Base-by-base conservation (phyloP, 1,140 invertebrate genomes). In the Fopius arisanus region DNA sequence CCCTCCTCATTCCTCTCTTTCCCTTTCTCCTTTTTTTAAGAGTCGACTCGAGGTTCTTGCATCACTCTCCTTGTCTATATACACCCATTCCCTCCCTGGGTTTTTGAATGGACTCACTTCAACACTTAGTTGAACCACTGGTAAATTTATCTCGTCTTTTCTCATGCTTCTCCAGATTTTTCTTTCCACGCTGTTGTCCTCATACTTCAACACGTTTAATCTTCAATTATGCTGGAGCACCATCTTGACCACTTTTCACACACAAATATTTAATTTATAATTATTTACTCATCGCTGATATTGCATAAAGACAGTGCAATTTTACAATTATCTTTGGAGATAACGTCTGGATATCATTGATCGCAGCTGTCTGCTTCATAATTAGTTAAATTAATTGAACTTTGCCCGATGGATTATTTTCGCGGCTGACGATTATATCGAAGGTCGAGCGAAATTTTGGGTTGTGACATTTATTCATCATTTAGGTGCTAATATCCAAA, bases 51-150 rank as follows among this genome's bases (percentile, higher is more conserved):
- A 59, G 54, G 19, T 59, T 59, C 19, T 28, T 59, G 54, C 54
- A 59, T 59, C 54, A 59, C 10, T 59, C 14, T 59, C 54, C 54
- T 59, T 59, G 23, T 59, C 43, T 51, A 51, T 51, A 51, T 51
- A 19, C 43, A 19, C 19, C 19, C 43, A 5, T 3, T 51, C 43
- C 19, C 4, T 23, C 14, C 10, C 54, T 59, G 54, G 54, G 21
- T 59, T 3, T 14, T 59, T 59, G 21, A 26, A 59, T 59, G 54
- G 54, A 59, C 54, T 59, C 54, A 26, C 54, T 59, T 59, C 21
- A 59, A 28, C 23, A 59, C 54, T 59, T 23, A 59, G 54, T 28
- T 59, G 6, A 59, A 28, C 54, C 54, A 59, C 54, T 26, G 21
- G 19, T 59, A 59, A 59, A 28, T 59, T 59, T 26, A 59, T 59